Percentiles rank a stretch among this genome's conserved stretches.
These are phyloP conservation scores for Diaprepes abbreviatus DNA, from an alignment of 2,888 invertebrate genomes.

Conservation along the genomic window DNA sequence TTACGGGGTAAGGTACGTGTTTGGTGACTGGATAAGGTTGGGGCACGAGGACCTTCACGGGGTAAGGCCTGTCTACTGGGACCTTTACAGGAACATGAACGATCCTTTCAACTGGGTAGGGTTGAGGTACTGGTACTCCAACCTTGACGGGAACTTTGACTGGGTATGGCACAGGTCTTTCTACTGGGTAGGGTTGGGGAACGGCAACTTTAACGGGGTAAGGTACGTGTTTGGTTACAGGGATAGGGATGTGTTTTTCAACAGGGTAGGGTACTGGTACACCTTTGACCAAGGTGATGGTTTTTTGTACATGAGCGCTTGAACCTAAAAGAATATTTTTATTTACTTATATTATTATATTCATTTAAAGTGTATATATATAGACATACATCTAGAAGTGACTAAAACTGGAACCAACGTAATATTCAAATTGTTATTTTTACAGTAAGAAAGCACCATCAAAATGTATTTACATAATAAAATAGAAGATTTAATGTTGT, in stretches of 20 bases:
- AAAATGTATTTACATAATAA: too few relatives aligned
- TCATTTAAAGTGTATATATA: too few relatives aligned
- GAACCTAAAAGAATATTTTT: conserved; percentile 54
- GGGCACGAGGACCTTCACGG: conserved; percentile 83
- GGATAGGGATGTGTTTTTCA: conserved; percentile 74
- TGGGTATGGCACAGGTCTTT: conserved; percentile 80
- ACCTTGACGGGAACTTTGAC: conserved; percentile 85
- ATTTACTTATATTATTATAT: background rate
- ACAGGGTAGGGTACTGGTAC: conserved; percentile 77
- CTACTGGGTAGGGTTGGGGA: conserved; percentile 78
- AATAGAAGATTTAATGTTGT: too few relatives aligned
- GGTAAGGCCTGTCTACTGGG: conserved; percentile 82
- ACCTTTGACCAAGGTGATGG: conserved; percentile 77
- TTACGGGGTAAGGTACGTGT: conserved; percentile 80
- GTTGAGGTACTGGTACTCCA: conserved; percentile 81
- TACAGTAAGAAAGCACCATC: too few relatives aligned
- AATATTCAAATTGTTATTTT: too few relatives aligned
- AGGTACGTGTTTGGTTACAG: conserved; percentile 77
- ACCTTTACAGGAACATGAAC: conserved; percentile 79
- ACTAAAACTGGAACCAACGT: too few relatives aligned
- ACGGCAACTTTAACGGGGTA: conserved; percentile 75
- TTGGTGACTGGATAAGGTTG: conserved; percentile 87
- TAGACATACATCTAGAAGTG: too few relatives aligned
- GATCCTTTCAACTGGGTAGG: conserved; percentile 85
- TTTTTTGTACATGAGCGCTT: conserved; percentile 73